phyloP scores from a whole-genome alignment of 1,140 invertebrate species.

The Gyrodactylus salaris region DNA sequence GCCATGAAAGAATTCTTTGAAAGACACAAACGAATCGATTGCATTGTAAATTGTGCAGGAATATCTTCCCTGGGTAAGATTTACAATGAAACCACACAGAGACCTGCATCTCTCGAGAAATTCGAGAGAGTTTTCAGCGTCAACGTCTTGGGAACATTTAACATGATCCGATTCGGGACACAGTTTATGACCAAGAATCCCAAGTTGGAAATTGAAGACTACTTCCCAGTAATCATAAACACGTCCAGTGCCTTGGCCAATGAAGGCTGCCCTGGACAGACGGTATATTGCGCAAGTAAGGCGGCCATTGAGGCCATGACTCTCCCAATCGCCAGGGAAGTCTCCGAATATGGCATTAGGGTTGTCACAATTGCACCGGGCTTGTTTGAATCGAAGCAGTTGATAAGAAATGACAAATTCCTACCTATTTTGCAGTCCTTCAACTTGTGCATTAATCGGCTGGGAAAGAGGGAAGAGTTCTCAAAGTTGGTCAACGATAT shows the following conservation, averaged over 20 bases:
- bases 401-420: background rate
- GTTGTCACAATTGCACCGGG: background rate
- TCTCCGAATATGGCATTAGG: background rate
- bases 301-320: background rate
- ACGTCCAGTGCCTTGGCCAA: background rate
- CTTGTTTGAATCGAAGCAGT: background rate
- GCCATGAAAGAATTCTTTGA: background rate
- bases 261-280: background rate
- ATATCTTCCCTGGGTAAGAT: background rate
- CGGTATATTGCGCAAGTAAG: background rate
- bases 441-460: background rate
- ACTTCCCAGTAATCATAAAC: background rate
- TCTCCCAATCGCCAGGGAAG: background rate
- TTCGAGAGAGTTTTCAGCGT: background rate
- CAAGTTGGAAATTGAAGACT: background rate
- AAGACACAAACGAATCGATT: background rate
- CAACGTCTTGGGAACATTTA: background rate
- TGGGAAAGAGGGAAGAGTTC: background rate
- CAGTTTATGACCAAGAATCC: background rate
- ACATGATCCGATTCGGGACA: background rate
- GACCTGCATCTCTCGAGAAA: background rate
- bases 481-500: background rate
- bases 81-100: background rate
- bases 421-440: background rate
- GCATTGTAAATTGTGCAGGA: background rate